Evolutionary conservation across 1,140 invertebrate species (phyloP), one percentile per base, ranked within the genome.

Genomic region (Nephila pilipes): DNA sequence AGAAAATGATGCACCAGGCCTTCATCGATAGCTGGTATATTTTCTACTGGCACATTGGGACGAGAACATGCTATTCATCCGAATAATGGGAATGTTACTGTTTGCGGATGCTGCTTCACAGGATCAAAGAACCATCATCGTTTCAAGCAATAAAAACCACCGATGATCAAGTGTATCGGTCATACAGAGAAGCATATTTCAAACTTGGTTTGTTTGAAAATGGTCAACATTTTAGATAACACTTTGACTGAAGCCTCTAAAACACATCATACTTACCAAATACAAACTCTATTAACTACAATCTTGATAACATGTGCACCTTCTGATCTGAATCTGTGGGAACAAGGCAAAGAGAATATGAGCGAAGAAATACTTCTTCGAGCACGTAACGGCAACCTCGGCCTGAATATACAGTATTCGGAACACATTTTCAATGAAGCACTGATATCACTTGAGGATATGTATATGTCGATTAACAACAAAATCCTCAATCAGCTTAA

Each of bases 91-190:
- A 92, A 25, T 65, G 90, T 85, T 92, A 95, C 94, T 96, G 75
- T 94, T 25, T 75, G 2, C 22, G 95, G 93, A 65, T 96, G 87
- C 94, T 96, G 87, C 94, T 96, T 94, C 88, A 95, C 94, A 85
- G 96, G 94, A 91, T 96, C 94, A 94, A 85, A 93, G 96, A 95
- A 38, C 95, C 96, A 29, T 95, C 83, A 85, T 95, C 93, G 81
- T 96, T 95, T 94, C 92, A 94, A 93, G 94, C 95, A 94, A 93
- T 96, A 87, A 94, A 94, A 95, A 79, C 29, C 25, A 25, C 32
- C 5, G 58, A 22, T 79, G 69, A 29, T 8, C 2, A 18, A 8
- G 2, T 79, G 16, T 29, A 6, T 22, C 20, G 2, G 3, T 20
- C 85, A 60, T 87, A 25, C 63, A n/a, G 57, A 32, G 85, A 63